phyloP scores from a whole-genome alignment of 2,888 invertebrate species.

The Asteroscopus sphinx region DNA sequence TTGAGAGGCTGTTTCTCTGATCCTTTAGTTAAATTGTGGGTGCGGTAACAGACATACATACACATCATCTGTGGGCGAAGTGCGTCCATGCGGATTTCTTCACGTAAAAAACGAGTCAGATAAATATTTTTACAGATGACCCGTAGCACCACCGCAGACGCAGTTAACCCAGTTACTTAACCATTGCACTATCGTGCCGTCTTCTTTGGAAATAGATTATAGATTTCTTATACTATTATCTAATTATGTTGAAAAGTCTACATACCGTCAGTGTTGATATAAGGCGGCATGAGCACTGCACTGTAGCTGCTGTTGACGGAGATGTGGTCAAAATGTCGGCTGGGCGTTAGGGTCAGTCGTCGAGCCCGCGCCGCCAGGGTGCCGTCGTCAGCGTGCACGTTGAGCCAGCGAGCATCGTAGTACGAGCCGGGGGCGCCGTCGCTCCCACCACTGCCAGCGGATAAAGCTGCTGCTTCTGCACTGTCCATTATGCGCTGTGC shows the following conservation, averaged over 20 bases:
- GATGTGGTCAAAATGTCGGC: slow-evolving; percentile 96
- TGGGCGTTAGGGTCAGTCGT: slow-evolving; percentile 93
- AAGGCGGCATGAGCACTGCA: slow-evolving; percentile 96
- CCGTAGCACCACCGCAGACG: too few species aligned
- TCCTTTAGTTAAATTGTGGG: too few species aligned
- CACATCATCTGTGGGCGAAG: too few species aligned
- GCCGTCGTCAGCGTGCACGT: slow-evolving; percentile 94
- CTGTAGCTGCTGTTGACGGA: slow-evolving; percentile 95
- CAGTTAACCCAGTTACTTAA: too few species aligned
- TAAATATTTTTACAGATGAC: too few species aligned
- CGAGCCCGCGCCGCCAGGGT: slow-evolving; percentile 92
- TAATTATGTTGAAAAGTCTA: slow-evolving; percentile 4
- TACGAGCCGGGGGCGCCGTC: slow-evolving; percentile 90
- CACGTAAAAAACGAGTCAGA: too few species aligned
- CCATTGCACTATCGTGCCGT: too few species aligned
- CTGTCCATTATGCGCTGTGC: slow-evolving; percentile 96
- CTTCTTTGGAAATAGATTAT: too few species aligned
- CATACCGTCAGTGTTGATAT: slow-evolving; percentile 92
- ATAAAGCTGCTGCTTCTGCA: slow-evolving; percentile 95
- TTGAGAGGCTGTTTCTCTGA: too few species aligned
- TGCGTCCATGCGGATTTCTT: too few species aligned
- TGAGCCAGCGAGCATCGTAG: slow-evolving; percentile 95
- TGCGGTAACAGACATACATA: too few species aligned
- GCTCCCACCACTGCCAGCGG: slow-evolving; percentile 88
- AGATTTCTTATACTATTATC: too few species aligned